These are phyloP conservation scores for Ianthella basta DNA, from an alignment of 37 sponge, comb jelly and placozoan species.

Conservation along the genomic window DNA sequence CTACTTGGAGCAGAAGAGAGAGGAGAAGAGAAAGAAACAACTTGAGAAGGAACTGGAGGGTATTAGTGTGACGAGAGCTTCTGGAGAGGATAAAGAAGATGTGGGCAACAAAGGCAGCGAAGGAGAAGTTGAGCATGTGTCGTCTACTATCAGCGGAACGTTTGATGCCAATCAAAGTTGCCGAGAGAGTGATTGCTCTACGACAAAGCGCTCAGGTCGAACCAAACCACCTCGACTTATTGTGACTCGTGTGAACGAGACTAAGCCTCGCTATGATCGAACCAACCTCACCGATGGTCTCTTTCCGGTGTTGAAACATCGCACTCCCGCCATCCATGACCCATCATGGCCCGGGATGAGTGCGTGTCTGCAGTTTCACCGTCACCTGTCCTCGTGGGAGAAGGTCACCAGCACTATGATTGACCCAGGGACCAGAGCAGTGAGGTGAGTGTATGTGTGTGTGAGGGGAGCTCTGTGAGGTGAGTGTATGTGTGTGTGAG, in stretches of 20 bases:
- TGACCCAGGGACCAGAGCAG: constrained; percentile 68
- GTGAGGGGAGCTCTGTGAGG: constrained; percentile 46
- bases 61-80: too few species aligned
- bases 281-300: constrained; percentile 54
- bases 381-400: constrained; percentile 32
- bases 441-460: constrained; percentile 43
- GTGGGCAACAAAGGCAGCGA: background rate
- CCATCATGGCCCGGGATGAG: constrained; percentile 80
- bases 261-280: background rate
- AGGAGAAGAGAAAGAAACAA: background rate
- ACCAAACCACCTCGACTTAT: constrained; percentile 6
- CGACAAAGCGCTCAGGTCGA: background rate
- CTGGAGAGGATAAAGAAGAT: background rate
- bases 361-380: constrained; percentile 55
- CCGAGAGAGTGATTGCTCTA: background rate
- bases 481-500: constrained; percentile 35
- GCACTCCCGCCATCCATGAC: constrained; percentile 54
- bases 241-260: background rate
- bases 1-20: constrained; percentile 8
- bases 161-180: background rate
- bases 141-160: background rate
- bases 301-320: constrained; percentile 34
- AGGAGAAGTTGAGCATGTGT: background rate
- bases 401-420: constrained; percentile 76
- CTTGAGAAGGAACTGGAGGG: constrained; percentile 2